phyloP scores from a whole-genome alignment of 2,888 invertebrate species.

The Automeris io region DNA sequence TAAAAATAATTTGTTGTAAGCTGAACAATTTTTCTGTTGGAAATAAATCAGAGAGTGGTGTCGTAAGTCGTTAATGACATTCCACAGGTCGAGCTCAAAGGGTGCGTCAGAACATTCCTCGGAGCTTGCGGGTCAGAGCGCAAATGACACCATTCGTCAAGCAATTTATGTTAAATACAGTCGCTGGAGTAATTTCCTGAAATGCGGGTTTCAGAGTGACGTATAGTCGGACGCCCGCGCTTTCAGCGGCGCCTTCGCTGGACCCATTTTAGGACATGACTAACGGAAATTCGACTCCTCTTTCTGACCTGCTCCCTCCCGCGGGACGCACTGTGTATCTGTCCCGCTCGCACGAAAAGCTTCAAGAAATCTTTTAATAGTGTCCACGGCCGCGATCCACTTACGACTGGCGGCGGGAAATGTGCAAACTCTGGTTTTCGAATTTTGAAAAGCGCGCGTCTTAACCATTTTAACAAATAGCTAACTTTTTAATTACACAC shows the following conservation, averaged over 20 bases:
- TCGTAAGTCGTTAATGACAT: constrained; percentile 67
- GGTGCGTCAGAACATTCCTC: constrained; percentile 64
- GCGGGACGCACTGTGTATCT: constrained; percentile 51
- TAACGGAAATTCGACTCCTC: constrained; percentile 81
- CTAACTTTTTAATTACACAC: constrained; percentile 1
- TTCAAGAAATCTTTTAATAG: constrained; percentile 78
- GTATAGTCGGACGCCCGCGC: constrained; percentile 74
- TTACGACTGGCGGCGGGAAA: constrained; percentile 74
- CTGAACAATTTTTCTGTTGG: neutral
- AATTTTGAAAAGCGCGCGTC: constrained; percentile 43
- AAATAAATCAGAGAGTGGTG: constrained; percentile 33
- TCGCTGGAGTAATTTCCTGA: constrained; percentile 62
- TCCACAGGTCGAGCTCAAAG: constrained; percentile 49
- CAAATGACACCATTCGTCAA: constrained; percentile 40
- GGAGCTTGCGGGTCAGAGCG: constrained; percentile 39
- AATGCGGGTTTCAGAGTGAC: constrained; percentile 73
- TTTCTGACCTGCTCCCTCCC: constrained; percentile 70
- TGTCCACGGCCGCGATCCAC: constrained; percentile 78
- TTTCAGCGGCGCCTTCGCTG: constrained; percentile 77
- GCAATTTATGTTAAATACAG: constrained; percentile 50
- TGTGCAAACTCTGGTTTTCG: constrained; percentile 43
- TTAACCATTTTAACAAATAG: constrained; percentile 14
- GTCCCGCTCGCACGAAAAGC: constrained; percentile 73
- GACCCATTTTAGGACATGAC: constrained; percentile 85
- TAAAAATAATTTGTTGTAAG: too few relatives aligned